phyloP scores from a whole-genome alignment of 37 sponge, comb jelly and placozoan species.

The Dysidea cf. avara region DNA sequence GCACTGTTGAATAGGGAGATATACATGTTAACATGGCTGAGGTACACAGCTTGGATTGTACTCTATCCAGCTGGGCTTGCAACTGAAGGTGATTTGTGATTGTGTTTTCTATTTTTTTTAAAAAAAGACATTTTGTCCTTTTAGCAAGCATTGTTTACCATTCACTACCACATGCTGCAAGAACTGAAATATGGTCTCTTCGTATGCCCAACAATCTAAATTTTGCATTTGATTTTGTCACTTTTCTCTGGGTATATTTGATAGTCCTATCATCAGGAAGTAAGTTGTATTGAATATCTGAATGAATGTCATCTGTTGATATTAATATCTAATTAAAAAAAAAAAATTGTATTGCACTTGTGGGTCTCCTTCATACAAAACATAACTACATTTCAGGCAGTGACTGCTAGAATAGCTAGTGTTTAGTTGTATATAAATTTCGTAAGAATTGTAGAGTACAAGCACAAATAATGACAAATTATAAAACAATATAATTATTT shows the following conservation, averaged over 20 bases:
- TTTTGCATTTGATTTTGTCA: slow-evolving; percentile 55
- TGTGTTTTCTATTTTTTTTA: not conserved
- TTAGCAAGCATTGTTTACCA: slow-evolving; percentile 46
- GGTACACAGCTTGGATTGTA: slow-evolving; percentile 92
- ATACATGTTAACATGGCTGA: slow-evolving; percentile 74
- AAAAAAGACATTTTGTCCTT: not conserved
- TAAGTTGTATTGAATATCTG: too few relatives aligned
- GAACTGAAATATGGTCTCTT: slow-evolving; percentile 31
- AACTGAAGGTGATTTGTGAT: slow-evolving; percentile 63
- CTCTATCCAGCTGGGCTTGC: slow-evolving; percentile 88
- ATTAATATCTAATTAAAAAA: too few relatives aligned
- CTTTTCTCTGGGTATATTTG: slow-evolving; percentile 30
- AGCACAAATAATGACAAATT: too few relatives aligned
- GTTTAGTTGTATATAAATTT: too few relatives aligned
- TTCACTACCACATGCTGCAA: slow-evolving; percentile 39
- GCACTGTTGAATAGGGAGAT: slow-evolving; percentile 58
- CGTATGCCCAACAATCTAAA: slow-evolving; percentile 74
- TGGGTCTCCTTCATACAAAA: too few relatives aligned
- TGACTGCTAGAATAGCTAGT: too few relatives aligned
- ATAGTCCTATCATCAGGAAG: too few relatives aligned
- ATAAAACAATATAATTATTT: too few relatives aligned
- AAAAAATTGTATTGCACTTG: too few relatives aligned
- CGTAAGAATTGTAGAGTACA: too few relatives aligned
- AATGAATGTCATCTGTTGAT: too few relatives aligned
- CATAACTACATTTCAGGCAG: too few relatives aligned